Evolutionary conservation across 2,797 vertebrate genomes (phyloP), one percentile per base, ranked within the genome.

Genomic region (Galaxias olidus): DNA sequence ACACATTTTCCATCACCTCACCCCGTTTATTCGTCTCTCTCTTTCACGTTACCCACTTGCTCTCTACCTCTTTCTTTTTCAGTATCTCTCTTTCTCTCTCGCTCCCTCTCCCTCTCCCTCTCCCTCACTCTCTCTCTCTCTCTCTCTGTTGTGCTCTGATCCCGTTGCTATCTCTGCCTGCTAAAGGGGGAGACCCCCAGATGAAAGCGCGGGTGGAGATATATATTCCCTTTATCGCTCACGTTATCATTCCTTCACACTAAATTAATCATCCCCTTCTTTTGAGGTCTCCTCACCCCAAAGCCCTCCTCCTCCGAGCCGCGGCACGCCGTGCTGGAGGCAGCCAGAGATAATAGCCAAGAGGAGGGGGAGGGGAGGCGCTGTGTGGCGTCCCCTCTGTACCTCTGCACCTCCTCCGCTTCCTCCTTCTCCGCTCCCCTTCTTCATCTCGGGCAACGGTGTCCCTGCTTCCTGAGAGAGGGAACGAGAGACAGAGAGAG

Each of bases 221-320:
- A 85, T 83, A 65, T 74, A 83, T 83, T 85, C 80, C 70, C 77
- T 81, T 85, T 83, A 79, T 78, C 78, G 72, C 72, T 68, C 77
- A 75, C 66, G 78, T 58, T 66, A 71, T 76, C 74, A 68, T 74
- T 76, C 69, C 76, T 75, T 69, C 54, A 53, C 71, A 68, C 68
- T 81, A 76, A 81, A 83, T 83, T 85, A 83, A 83, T 83, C 79
- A 83, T 81, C 76, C 78, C 59, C 60, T 74, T 81, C 79, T 71
- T 73, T 65, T 72, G 51, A 69, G 68, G 58, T 77, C 64, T 74
- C 55, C 57, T n/a, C 49, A 70, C 72, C 73, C 71, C 61, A 48
- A 71, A 75, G 72, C 43, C 30, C 20, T 75, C 76, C 61, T 68
- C 52, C 71, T 74, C 69, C 71, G 57, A 66, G 63, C 44, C 64